Evolutionary conservation across 2,888 invertebrate genomes (phyloP).

Genomic region (Mimachlamys varia): DNA sequence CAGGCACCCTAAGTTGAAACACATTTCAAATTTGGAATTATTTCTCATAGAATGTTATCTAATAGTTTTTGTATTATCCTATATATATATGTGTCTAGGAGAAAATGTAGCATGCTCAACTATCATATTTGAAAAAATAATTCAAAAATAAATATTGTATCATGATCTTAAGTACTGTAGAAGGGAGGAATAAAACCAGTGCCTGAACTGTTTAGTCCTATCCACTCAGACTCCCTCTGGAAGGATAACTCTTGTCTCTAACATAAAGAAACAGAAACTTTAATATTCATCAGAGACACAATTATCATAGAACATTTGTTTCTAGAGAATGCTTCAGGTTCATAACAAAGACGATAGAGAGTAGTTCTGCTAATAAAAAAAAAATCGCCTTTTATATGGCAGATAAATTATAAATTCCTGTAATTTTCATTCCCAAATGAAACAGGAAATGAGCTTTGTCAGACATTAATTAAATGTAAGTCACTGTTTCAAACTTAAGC

Average conservation of each 20-base stretch:
- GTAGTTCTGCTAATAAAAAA: no score
- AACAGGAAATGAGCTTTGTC: no score
- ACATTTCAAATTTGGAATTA: neutral
- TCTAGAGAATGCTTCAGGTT: no score
- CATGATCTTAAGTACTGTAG: neutral
- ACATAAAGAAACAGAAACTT: neutral
- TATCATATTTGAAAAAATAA: neutral
- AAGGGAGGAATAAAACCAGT: neutral
- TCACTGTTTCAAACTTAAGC: no score
- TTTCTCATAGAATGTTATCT: conserved; percentile 8
- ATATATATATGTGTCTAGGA: neutral
- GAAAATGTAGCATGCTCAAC: neutral
- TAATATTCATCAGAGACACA: no score
- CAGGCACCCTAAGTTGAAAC: neutral
- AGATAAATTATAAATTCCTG: no score
- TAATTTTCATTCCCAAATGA: no score
- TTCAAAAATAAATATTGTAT: neutral
- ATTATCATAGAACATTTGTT: no score
- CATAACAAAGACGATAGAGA: no score
- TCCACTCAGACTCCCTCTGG: neutral
- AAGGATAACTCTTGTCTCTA: neutral
- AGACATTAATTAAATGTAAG: no score
- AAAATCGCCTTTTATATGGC: no score
- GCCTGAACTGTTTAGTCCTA: neutral
- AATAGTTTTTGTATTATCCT: neutral